phyloP scores from a whole-genome alignment of 2,888 invertebrate species.

The Lamellibrachia columna region DNA sequence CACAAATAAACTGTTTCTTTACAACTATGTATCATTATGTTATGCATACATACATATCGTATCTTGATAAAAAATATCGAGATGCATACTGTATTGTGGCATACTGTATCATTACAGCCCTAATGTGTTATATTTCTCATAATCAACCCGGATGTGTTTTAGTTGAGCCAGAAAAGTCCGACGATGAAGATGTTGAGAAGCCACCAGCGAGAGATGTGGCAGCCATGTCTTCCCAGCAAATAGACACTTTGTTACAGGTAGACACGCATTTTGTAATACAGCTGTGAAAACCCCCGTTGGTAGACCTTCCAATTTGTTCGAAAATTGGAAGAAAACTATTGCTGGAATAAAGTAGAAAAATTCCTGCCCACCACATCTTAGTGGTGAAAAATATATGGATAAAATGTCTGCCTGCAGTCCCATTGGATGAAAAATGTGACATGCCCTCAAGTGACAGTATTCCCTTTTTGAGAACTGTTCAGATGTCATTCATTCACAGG shows the following conservation, averaged over 20 bases:
- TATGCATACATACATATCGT: too few relatives aligned
- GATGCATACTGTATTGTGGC: too few relatives aligned
- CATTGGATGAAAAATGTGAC: too few relatives aligned
- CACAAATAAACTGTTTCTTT: too few relatives aligned
- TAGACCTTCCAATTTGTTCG: neutral
- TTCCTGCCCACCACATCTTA: neutral
- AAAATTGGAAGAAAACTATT: neutral
- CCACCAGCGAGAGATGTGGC: slow-evolving; percentile 54
- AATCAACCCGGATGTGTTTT: slow-evolving; percentile 5
- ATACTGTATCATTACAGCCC: too few relatives aligned
- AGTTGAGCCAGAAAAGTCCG: slow-evolving; percentile 26
- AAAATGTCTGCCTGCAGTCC: too few relatives aligned
- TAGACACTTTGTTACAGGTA: slow-evolving; percentile 90
- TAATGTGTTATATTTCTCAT: too few relatives aligned
- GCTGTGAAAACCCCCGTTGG: neutral
- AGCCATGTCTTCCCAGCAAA: slow-evolving; percentile 91
- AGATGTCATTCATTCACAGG: too few relatives aligned
- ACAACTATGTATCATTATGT: too few relatives aligned
- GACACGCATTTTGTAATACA: slow-evolving; percentile 26
- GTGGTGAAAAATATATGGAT: neutral
- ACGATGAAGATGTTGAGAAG: slow-evolving; percentile 29
- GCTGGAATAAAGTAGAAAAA: neutral
- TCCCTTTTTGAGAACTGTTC: too few relatives aligned
- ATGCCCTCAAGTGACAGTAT: too few relatives aligned
- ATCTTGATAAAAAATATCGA: too few relatives aligned